Evolutionary conservation across 2,797 vertebrate genomes (phyloP), one percentile per base, ranked within the genome.

Genomic region (Pipistrellus pygmaeus): DNA sequence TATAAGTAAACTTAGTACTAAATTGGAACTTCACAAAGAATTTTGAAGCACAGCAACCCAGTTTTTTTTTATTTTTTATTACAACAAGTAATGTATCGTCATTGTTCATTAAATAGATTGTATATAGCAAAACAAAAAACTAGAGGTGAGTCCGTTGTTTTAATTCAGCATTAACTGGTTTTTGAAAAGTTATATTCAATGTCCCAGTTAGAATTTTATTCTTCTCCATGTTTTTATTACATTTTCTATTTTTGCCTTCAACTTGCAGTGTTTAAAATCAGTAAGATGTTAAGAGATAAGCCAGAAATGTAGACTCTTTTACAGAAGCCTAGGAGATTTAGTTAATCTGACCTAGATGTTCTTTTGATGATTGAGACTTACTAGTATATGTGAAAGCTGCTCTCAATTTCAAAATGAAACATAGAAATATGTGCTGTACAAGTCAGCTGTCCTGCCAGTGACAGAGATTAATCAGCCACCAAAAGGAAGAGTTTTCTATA

Each of bases 341-440:
- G 97, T 98, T 98, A 98, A 99, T 99, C 98, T 99, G 98, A 99
- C 98, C 98, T 98, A 98, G 98, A 98, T 99, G 98, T 98, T 98
- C 98, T 98, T 99, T 99, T 99, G 98, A 98, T 98, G 98, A 98
- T 99, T 98, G 98, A 98, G 98, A 98, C 97, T 96, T 98, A 55
- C 21, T 23, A 55, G 53, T 55, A 96, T 98, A 98, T 98, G 97
- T 97, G 97, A 97, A 98, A 98, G 98, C 97, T 97, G 96, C 97
- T 98, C 97, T 98, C 98, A 98, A 97, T 98, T 98, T 98, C 98
- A 98, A 97, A 98, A 98, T 98, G 98, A 98, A 98, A 95, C 95
- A 93, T 78, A 95, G 97, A 95, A 97, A 96, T 97, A 98, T 97
- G 93, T 96, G 94, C 94, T 78, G 44, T 98, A 96, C 96, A 97